Evolutionary conservation across 2,888 invertebrate species (phyloP).

Genomic region (Lasioglossum vierecki): DNA sequence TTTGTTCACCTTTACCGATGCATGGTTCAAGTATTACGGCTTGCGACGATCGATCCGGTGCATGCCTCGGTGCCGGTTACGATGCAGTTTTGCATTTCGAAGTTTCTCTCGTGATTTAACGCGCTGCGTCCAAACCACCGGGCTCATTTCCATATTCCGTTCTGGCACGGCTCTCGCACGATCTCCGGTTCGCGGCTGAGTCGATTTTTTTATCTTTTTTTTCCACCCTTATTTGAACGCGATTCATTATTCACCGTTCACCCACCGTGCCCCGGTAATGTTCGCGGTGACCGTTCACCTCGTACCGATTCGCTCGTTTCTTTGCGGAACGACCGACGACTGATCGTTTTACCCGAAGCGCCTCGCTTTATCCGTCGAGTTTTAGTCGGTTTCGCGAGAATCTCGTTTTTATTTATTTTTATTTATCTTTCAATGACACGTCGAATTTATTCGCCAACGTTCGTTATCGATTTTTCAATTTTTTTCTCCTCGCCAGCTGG

Average conservation of each 20-base stretch:
- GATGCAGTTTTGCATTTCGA: constrained; percentile 58
- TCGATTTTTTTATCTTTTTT: not conserved
- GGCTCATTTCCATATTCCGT: constrained; percentile 45
- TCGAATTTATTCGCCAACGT: not conserved
- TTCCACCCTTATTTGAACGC: not conserved
- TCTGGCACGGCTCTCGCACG: constrained; percentile 8
- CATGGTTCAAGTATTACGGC: constrained; percentile 63
- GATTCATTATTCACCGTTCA: constrained; percentile 37
- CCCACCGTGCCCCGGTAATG: not conserved
- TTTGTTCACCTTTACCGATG: constrained; percentile 72
- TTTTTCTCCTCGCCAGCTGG: not conserved
- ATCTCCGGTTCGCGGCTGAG: not conserved
- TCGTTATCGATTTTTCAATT: constrained; percentile 13
- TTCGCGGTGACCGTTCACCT: constrained; percentile 35
- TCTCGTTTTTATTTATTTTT: no score
- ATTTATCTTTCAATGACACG: not conserved
- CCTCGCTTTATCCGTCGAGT: no score
- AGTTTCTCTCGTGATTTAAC: constrained; percentile 53
- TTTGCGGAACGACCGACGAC: not conserved
- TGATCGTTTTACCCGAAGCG: not conserved
- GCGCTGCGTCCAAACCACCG: constrained; percentile 27
- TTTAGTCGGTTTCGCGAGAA: no score
- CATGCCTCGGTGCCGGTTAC: constrained; percentile 63
- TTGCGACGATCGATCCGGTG: constrained; percentile 71
- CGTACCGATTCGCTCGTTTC: constrained; percentile 31